Percentiles rank a stretch among this genome's conserved stretches.
Conservation (phyloP, 1,140 invertebrate species). For the Rhopalosiphum padi region DNA sequence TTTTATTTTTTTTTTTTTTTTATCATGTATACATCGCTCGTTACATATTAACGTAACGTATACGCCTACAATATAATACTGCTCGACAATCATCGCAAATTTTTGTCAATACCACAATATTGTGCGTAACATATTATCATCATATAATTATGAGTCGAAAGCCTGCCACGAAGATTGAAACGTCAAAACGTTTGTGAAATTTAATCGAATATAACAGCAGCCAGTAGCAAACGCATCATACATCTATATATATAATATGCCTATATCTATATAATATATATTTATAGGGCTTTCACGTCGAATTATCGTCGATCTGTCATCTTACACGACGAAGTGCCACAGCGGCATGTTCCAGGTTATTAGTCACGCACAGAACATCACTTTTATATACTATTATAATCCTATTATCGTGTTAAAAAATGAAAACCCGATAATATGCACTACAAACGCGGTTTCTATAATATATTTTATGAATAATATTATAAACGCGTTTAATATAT, state of each 20-base stretch:
- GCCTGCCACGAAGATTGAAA: not conserved
- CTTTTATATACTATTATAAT: not conserved
- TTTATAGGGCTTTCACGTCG: not conserved
- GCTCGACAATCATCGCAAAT: not conserved
- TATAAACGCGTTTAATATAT: too few relatives aligned
- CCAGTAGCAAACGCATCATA: not conserved
- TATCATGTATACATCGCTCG: not conserved
- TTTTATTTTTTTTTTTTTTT: too few relatives aligned
- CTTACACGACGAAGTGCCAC: not conserved
- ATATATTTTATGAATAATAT: not conserved
- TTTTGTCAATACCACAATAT: not conserved
- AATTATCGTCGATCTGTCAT: conserved; percentile 15
- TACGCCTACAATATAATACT: not conserved
- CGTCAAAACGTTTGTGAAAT: not conserved
- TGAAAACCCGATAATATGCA: not conserved
- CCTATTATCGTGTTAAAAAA: not conserved
- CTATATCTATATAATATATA: too few relatives aligned
- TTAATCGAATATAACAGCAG: not conserved
- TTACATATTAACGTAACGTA: not conserved
- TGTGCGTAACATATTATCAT: not conserved
- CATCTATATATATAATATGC: not conserved
- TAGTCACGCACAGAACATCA: not conserved
- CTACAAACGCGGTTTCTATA: not conserved
- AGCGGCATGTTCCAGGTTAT: not conserved
- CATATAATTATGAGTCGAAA: not conserved